Evolutionary conservation across 2,888 invertebrate genomes (phyloP).

Genomic region (Calameuta idolon): DNA sequence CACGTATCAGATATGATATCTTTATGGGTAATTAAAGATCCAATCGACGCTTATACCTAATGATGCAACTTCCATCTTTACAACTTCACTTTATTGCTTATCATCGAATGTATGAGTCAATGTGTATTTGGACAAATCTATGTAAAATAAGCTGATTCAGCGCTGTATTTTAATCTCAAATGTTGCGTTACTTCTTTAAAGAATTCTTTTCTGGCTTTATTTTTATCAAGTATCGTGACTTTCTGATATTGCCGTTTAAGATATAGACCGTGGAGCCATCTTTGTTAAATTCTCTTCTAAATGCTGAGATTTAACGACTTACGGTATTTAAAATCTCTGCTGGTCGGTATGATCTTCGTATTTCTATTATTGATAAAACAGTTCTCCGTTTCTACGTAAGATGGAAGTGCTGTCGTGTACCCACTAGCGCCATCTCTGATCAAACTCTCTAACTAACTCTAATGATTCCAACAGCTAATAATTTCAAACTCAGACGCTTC

Average conservation of each 20-base stretch:
- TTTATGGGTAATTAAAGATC: neutral
- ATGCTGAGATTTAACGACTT: neutral
- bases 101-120: neutral
- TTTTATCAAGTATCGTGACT: neutral
- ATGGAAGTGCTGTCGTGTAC: neutral
- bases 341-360: neutral
- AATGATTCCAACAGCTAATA: too few species aligned
- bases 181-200: neutral
- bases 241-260: neutral
- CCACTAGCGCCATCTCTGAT: neutral
- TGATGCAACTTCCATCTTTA: neutral
- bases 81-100: neutral
- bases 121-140: neutral
- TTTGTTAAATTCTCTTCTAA: neutral
- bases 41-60: neutral
- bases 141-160: neutral
- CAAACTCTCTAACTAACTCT: too few species aligned
- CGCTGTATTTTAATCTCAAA: neutral
- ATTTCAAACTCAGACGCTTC: neutral
- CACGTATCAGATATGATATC: neutral
- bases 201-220: neutral
- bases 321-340: neutral
- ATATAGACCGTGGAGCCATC: neutral
- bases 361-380: neutral
- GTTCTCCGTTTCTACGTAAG: neutral